Percentiles rank a stretch among this genome's conserved stretches.
Conservation (phyloP, 2,797 vertebrate species). For the Phalloptychus januarius region DNA sequence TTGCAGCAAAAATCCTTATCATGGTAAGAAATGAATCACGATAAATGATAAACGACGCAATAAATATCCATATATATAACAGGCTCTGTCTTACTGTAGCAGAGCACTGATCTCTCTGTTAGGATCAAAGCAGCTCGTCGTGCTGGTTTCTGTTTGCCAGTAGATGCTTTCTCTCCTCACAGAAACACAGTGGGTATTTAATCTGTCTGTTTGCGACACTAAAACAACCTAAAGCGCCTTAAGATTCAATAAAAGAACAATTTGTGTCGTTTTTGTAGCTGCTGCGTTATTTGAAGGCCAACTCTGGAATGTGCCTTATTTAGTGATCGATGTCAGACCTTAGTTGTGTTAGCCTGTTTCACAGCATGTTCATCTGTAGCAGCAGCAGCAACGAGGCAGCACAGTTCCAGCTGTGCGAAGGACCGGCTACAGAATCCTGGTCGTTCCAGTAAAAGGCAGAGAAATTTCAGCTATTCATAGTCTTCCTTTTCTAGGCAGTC, state of each 20-base stretch:
- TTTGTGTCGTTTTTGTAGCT: background rate
- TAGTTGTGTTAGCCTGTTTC: conserved; percentile 12
- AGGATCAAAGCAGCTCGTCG: background rate
- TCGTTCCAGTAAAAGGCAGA: conserved; percentile 68
- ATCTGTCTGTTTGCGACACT: background rate
- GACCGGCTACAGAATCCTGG: conserved; percentile 62
- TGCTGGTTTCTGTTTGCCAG: conserved; percentile 28
- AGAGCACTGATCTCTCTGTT: background rate
- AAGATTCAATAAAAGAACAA: background rate
- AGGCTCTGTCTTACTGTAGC: background rate
- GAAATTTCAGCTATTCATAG: conserved; percentile 76
- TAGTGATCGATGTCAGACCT: conserved; percentile 6
- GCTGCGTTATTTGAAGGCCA: conserved; percentile 15
- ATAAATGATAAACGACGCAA: too few relatives aligned
- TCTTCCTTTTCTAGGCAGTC: conserved; percentile 66
- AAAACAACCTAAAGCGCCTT: conserved; percentile 9
- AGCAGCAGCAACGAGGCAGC: conserved; percentile 47
- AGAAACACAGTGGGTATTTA: conserved; percentile 3
- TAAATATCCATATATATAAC: too few relatives aligned
- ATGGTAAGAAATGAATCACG: too few relatives aligned
- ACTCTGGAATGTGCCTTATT: background rate
- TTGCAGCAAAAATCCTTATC: too few relatives aligned
- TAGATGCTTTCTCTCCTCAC: conserved; percentile 13
- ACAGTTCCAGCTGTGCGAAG: conserved; percentile 56
- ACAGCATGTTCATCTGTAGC: conserved; percentile 29